Evolutionary conservation across 2,113 vertebrate genomes (phyloP), one percentile per base, ranked within the genome.

Genomic region (Anolis sagrei): DNA sequence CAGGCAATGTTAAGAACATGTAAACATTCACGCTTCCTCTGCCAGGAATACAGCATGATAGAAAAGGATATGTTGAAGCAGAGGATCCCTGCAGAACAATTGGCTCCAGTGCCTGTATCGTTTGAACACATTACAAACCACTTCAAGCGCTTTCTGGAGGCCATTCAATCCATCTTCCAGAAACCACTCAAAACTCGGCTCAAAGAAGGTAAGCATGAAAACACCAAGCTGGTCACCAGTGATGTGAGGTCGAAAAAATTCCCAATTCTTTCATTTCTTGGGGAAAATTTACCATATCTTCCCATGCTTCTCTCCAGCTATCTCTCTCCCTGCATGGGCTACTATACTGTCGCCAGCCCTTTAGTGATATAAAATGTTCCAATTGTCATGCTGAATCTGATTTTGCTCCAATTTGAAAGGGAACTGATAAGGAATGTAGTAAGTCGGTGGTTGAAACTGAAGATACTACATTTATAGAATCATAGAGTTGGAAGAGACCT

Each of bases 121-220:
- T 97, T 96, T 61, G 95, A 96, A 34, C 95, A 94, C 0, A 1
- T 95, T 82, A 92, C 93, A 79, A 94, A 92, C 79, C 91, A 95
- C 86, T 95, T 94, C 23, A 91, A 83, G 68, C 61, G 66, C 61
- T 89, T 97, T 0, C 0, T 77, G 72, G 87, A 82, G 84, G 76
- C 81, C 79, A 21, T 96, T 85, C 92, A 91, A 89, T 92, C 86
- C 3, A n/a, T 89, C 25, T 54, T 96, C 2, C 89, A 92, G 92
- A 94, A 68, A 51, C 94, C 95, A 1, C 18, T 96, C 73, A 92
- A 94, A 23, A 76, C 66, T 16, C 87, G 87, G 8, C 91, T 97
- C 58, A 95, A 95, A 84, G 91, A 95, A 86, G 91, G 96, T 96
- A 94, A 84, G 66, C 87, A 2, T 0, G 3, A 84, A 58, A 83